A percentile compares a stretch with the other conserved stretches of the same genome.
Evolutionary conservation across 2,797 vertebrate genomes (phyloP).

Genomic region (Rhynchonycteris naso): DNA sequence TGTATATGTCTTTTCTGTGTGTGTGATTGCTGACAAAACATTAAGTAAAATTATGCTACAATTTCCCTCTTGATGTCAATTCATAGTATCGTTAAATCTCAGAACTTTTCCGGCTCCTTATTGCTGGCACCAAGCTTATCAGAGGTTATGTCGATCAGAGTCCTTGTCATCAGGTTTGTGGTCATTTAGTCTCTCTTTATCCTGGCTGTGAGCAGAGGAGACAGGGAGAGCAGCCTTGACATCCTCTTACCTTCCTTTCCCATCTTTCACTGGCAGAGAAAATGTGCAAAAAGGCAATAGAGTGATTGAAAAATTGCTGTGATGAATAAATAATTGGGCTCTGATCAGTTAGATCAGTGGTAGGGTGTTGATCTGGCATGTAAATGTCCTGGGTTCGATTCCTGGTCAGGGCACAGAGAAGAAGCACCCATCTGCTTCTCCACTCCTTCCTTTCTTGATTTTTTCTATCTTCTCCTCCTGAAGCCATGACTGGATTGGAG

Average conservation of each 20-base stretch:
- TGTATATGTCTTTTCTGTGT: constrained; percentile 13
- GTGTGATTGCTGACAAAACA: constrained; percentile 66
- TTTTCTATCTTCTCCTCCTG: too few species aligned
- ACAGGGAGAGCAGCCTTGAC: not conserved
- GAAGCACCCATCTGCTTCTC: too few species aligned
- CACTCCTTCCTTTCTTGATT: too few species aligned
- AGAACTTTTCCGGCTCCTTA: not conserved
- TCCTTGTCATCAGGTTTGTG: not conserved
- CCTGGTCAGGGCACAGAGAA: too few species aligned
- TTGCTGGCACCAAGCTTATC: not conserved
- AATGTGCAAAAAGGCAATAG: not conserved
- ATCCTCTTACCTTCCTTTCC: not conserved
- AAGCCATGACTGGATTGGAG: too few species aligned
- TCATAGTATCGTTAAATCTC: not conserved
- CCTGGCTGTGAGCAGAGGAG: not conserved
- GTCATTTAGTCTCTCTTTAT: not conserved
- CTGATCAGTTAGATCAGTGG: not conserved
- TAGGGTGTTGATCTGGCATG: too few species aligned
- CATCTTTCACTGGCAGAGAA: not conserved
- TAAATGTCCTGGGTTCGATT: too few species aligned
- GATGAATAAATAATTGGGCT: not conserved
- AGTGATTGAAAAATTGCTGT: not conserved
- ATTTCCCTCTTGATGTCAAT: not conserved
- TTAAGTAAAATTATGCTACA: constrained; percentile 43
- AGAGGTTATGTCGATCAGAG: not conserved